Base-by-base conservation (phyloP, 2,113 vertebrate genomes). In the Pagrus major region DNA sequence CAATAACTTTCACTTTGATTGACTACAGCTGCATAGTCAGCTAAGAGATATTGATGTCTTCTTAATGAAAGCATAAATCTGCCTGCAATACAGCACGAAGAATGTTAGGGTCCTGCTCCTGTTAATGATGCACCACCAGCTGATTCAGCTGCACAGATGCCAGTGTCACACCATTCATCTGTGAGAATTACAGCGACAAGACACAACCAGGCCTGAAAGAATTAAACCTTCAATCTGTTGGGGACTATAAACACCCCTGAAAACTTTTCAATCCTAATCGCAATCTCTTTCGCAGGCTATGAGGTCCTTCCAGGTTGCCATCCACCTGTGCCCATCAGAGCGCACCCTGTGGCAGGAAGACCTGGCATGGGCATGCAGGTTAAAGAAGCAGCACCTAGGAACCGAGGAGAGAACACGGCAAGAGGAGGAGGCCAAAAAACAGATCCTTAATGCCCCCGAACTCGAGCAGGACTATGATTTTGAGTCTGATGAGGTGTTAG, bases 401-500 rank as follows among this genome's bases (percentile, higher is more conserved):
- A 93, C 94, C 35, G 81, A 92, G 85, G 92, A 92, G 80, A 91
- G 89, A 63, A 81, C 86, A 4, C 79, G 63, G 6, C 77, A 82
- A 29, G 95, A 96, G 68, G 85, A 93, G 0, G 86, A 95, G n/a
- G 66, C 90, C 1, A 86, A 86, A 42, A 83, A 69, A 8, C 84
- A 89, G 61, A 71, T 93, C 35, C 83, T 92, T 0, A 69, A 93
- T 9, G 92, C 90, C 7, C 95, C 96, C 0, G 96, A 96, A 89
- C 90, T 96, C 0, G 90, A 96, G 61, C 95, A 94, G n/a, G 97
- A 99, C 91, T 99, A 97, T 73, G 97, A 99, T 91, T 99, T 99
- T 78, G 98, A 99, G 93, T 96, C 97, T 0, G 97, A 99, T 11
- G 97, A 99, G 92, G 97, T 99, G 70, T 93, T 99, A 66, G 96